Percentiles rank a stretch among this genome's conserved stretches.
Conservation (phyloP, 1,140 invertebrate species). For the Caenorhabditis elegans region DNA sequence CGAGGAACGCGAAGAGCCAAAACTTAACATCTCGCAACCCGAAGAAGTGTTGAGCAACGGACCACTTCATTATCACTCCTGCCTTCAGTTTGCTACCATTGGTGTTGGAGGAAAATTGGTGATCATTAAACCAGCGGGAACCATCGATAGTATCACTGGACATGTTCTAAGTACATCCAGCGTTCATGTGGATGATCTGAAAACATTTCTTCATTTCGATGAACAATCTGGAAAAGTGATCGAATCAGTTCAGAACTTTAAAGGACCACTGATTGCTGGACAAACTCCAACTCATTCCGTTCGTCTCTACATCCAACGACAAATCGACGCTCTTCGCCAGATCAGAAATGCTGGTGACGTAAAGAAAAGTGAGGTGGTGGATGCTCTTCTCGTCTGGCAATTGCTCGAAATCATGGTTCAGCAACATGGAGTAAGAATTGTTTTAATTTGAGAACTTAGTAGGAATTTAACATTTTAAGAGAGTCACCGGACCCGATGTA, state of each 20-base stretch:
- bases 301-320: slow-evolving; percentile 34
- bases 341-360: slow-evolving; percentile 6
- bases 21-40: neutral
- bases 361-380: slow-evolving; percentile 31
- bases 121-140: neutral
- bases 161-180: neutral
- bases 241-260: neutral
- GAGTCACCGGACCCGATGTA: slow-evolving; percentile 42
- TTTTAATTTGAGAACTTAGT: too few relatives aligned
- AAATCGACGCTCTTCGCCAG: slow-evolving; percentile 28
- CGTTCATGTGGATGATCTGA: slow-evolving; percentile 1
- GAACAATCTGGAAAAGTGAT: slow-evolving; percentile 24
- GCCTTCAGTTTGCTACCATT: slow-evolving; percentile 6
- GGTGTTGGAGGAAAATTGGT: neutral
- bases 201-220: neutral
- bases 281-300: slow-evolving; percentile 37
- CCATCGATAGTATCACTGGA: neutral
- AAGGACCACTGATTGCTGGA: slow-evolving; percentile 32
- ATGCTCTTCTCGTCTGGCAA: slow-evolving; percentile 33
- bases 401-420: slow-evolving; percentile 40
- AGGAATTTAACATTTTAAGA: neutral
- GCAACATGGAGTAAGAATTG: slow-evolving; percentile 42
- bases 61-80: slow-evolving; percentile 7
- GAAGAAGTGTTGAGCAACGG: slow-evolving; percentile 17
- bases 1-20: neutral